Base-by-base conservation (phyloP, 35 echinoderm and acorn worm genomes). In the Strongylocentrotus purpuratus region DNA sequence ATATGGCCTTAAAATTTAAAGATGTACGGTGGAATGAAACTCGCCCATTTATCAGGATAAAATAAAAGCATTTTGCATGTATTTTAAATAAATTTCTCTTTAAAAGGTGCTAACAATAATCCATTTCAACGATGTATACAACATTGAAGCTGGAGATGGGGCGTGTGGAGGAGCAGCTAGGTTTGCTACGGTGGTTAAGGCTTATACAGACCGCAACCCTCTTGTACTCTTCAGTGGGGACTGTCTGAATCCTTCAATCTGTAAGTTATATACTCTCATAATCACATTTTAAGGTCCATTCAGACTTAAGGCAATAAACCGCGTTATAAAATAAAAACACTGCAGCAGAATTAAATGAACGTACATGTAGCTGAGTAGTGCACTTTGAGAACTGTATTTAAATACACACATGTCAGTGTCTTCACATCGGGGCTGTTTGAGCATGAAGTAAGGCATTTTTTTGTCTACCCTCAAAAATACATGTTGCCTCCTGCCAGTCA, bases 51-150 rank as follows among this genome's bases (percentile, higher is more conserved):
- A 85, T 20, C 70, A 85, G 70, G 17, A 31, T 85, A 31, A 85
- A 20, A 85, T 31, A 15, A 28, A 14, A 31, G 12, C 15, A 25
- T 0, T 89, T 31, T 25, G 1, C 87, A 25, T 35, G 25, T 32
- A 15, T 31, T 14, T 25, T 89, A 1, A 85, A 85, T 89, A 88
- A 87, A 46, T 32, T 50, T 86, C 46, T 95, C 45, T 47, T 92
- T 85, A 1, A 59, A 96, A 41, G 85, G 91, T 92, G 12, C 94
- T 97, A 14, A 97, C 97, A 20, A 94, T 98, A 41, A 65, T 98
- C 28, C 97, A 98, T 87, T 98, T 98, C 93, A 98, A 98, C 32
- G 97, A 98, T 94, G 96, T 98, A 7, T 98, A 98, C 92, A 98
- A 98, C 91, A 96, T 98, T 9, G 96, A 96, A 92, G 46, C 94